Base-by-base conservation (phyloP, 23 tunicate genomes). In the Halocynthia roretzi region DNA sequence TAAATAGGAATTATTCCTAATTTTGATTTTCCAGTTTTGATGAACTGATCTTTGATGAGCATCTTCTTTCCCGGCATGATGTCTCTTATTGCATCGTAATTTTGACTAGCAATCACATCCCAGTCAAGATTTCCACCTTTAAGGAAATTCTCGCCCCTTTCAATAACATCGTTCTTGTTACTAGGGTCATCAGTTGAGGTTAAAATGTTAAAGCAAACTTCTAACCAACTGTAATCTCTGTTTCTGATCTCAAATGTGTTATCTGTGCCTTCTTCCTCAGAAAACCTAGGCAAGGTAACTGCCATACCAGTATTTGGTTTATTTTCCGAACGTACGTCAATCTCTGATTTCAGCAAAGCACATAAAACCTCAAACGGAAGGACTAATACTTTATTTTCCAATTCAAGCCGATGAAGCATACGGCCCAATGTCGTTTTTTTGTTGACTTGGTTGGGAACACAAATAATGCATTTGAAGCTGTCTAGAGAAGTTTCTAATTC, bases 61-160 rank as follows among this genome's bases (percentile, higher is more conserved):
- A 52, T 31, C 9, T 10, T 53, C 6, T 53, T 56, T 8, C 50
- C 52, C 63, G 70, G 20, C 50, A 61, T 52, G 22, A 72, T 60
- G 8, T 72, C 72, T 85, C 89, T 71, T 20, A 51, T 31, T 10
- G 70, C 83, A 58, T 75, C 83, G 17, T 74, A n/a, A 10, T 52
- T 71, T n/a, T 56, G 79, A 19, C 17, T 62, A 7, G 71, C 89
- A 31, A 85, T 62, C 10, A 80, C 89, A 51, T 82, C 56, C 78
- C 78, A 74, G 40, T 54, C 50, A 12, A 74, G 66, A 11, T 40
- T 10, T 7, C 75, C 69, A 31, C 86, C 86, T 52, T 75, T 75
- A 5, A 82, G 19, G 61, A 82, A 82, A 17, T 64, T 64, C 54
- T 70, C 57, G 10, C 77, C 84, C 12, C 50, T 52, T 15, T 80